These are phyloP conservation scores for Peromyscus leucopus DNA, from an alignment of 2,113 vertebrate species.

Conservation along the genomic window DNA sequence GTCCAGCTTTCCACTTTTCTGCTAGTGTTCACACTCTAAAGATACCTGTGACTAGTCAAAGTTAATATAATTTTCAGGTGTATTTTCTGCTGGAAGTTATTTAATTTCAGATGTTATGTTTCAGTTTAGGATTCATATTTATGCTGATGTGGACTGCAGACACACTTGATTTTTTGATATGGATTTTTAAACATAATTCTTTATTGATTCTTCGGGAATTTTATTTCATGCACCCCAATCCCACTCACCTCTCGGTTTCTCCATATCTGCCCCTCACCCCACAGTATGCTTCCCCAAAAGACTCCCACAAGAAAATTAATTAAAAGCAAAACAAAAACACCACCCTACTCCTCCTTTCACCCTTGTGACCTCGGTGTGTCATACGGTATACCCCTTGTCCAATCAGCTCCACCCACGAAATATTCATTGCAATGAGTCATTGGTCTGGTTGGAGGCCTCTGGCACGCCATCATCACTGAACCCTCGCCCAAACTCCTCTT, in stretches of 20 bases:
- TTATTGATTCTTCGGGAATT: background rate
- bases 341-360: background rate
- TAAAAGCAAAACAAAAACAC: background rate
- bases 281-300: background rate
- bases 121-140: background rate
- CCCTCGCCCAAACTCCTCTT: background rate
- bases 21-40: background rate
- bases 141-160: background rate
- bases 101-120: background rate
- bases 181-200: background rate
- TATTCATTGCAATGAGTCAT: background rate
- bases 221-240: background rate
- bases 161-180: background rate
- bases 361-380: background rate
- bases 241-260: background rate
- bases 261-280: background rate
- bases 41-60: too few relatives aligned
- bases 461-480: background rate
- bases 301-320: background rate
- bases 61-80: background rate
- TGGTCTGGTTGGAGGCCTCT: background rate
- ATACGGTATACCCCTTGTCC: background rate
- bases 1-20: fast-evolving
- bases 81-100: background rate
- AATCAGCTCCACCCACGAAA: background rate